These are phyloP conservation scores for Apolygus lucorum DNA, from an alignment of 1,140 invertebrate species.

Conservation along the genomic window DNA sequence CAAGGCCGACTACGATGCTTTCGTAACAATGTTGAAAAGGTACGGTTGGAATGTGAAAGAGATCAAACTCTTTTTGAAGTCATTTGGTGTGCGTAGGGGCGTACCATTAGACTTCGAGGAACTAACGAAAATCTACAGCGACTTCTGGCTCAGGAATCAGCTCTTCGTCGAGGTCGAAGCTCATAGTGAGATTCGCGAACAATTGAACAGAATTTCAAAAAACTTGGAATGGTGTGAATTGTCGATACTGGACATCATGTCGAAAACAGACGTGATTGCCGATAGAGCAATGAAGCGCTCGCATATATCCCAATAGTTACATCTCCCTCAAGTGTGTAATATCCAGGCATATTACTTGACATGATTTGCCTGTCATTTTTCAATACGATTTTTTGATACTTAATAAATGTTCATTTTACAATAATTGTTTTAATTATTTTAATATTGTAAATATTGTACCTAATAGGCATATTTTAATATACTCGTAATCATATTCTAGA, in stretches of 20 bases:
- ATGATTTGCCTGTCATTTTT: too few species aligned
- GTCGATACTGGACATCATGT: background rate
- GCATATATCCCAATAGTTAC: too few species aligned
- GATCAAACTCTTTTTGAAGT: background rate
- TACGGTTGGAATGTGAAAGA: background rate
- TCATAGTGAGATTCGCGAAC: background rate
- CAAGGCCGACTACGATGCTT: background rate
- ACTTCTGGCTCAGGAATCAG: background rate
- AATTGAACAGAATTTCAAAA: background rate
- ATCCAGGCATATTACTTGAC: too few species aligned
- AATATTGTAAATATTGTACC: too few species aligned
- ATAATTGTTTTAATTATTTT: too few species aligned
- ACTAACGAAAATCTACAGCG: background rate
- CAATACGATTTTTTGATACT: too few species aligned
- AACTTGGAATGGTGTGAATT: background rate
- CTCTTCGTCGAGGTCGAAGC: background rate
- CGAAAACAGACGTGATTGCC: background rate
- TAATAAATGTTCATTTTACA: too few species aligned
- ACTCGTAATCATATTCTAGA: too few species aligned
- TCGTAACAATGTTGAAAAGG: background rate
- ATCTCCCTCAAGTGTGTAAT: too few species aligned
- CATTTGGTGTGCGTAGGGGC: background rate
- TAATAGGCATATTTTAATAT: too few species aligned
- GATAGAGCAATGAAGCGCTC: too few species aligned
- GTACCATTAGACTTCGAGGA: background rate